phyloP scores from a whole-genome alignment of 2,797 vertebrate species.

The Serranus cabrilla region DNA sequence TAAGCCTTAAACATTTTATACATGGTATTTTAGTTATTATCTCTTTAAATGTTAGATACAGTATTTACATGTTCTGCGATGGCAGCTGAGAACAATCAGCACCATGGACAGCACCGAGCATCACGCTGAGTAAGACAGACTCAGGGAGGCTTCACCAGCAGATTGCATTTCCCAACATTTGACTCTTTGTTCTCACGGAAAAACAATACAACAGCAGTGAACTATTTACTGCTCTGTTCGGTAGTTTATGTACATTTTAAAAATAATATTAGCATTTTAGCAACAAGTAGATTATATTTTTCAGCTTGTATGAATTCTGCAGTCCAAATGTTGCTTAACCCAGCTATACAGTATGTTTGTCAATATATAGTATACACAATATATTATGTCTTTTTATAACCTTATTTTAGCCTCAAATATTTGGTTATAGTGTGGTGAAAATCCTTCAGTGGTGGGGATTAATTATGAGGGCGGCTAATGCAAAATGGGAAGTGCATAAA shows the following conservation, averaged over 20 bases:
- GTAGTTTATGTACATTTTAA: too few relatives aligned
- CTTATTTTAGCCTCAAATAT: neutral
- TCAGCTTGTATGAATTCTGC: neutral
- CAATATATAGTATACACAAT: neutral
- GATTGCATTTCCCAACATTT: neutral
- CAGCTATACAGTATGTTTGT: neutral
- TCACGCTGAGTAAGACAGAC: neutral
- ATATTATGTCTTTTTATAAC: neutral
- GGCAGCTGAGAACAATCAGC: slow-evolving; percentile 13
- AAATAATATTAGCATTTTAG: too few relatives aligned
- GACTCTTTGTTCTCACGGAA: neutral
- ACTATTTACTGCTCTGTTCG: neutral
- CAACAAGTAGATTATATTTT: too few relatives aligned
- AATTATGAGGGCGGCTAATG: slow-evolving; percentile 41
- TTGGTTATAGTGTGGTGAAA: slow-evolving; percentile 3
- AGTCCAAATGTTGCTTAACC: neutral
- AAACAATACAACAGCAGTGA: neutral
- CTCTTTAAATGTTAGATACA: neutral
- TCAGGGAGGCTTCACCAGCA: neutral
- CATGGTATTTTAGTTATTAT: neutral
- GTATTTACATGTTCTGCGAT: neutral
- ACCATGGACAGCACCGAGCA: slow-evolving; percentile 35
- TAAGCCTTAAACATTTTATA: neutral
- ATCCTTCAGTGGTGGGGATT: slow-evolving; percentile 24
- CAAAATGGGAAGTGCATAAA: slow-evolving; percentile 38